Base-by-base conservation (phyloP, 2,797 vertebrate genomes). In the Pseudocheirus occidentalis region DNA sequence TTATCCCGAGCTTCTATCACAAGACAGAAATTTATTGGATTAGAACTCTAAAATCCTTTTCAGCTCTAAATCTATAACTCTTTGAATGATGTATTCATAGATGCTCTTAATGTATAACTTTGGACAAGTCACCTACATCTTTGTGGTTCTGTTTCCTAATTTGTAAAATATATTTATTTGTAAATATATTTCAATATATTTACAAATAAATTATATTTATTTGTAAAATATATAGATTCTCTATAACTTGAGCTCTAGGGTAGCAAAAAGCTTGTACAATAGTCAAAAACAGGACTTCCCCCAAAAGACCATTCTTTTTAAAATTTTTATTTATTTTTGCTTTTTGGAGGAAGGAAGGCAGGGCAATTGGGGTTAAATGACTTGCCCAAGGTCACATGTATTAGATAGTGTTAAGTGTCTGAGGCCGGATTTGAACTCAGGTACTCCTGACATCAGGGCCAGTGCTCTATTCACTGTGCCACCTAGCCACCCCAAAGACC, bases 41-140 rank as follows among this genome's bases (percentile, higher is more conserved):
- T 40, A 73, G 66, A 40, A 73, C 66, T 73, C 66, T 73, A 21
- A 73, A 73, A 21, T 73, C 34, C n/a, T 40, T 40, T 73, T 73
- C 46, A 93, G 93, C 13, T 95, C 94, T 95, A 92, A 73, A 18
- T 73, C 62, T 73, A 18, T 73, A n/a, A 73, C 10, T 18, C 16
- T 73, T 73, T 73, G 66, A 73, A 40, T 40, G 18, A 40, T 6
- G 4, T 31, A 13, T 66, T 56, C 21, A 56, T 18, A 57, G 55
- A 57, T 11, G 66, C 24, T 90, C 18, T 93, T 95, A 12, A 92
- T 52, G 12, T 90, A 90, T 93, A 34, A 94, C 4, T 62, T 91
- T 93, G 34, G 57, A 93, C 73, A 55, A 92, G 93, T 34, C 46
- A 92, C 81, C 90, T n/a, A 90, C 5, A 73, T 90, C 34, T 90